Evolutionary conservation across 2,888 invertebrate genomes (phyloP).

Genomic region (Cryptophagus acutangulus): DNA sequence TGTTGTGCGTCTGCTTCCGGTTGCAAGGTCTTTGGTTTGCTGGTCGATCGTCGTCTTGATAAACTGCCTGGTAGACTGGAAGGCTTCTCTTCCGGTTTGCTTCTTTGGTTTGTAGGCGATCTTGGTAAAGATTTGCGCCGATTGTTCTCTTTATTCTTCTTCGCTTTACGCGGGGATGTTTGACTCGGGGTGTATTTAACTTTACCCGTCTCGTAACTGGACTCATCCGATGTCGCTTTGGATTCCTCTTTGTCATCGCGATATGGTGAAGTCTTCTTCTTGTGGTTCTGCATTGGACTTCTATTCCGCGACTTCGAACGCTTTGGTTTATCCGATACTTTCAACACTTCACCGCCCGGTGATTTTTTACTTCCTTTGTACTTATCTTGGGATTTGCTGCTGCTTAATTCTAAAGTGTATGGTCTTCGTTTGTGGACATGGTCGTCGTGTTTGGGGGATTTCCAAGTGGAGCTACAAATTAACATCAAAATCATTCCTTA

Average conservation of each 20-base stretch:
- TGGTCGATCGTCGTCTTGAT: slow-evolving; percentile 58
- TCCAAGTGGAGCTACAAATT: slow-evolving; percentile 50
- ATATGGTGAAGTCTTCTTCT: slow-evolving; percentile 24
- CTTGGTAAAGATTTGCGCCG: slow-evolving; percentile 60
- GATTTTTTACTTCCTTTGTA: slow-evolving; percentile 28
- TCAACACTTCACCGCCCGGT: slow-evolving; percentile 33
- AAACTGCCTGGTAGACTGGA: slow-evolving; percentile 51
- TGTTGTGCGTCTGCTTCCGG: slow-evolving; percentile 29
- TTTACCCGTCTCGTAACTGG: slow-evolving; percentile 41
- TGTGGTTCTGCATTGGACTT: slow-evolving; percentile 43
- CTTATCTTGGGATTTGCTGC: too few relatives aligned
- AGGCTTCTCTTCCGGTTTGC: slow-evolving; percentile 42
- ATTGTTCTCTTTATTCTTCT: slow-evolving; percentile 61
- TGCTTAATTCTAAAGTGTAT: slow-evolving; percentile 74
- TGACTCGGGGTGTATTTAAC: slow-evolving; percentile 25
- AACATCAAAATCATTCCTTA: too few relatives aligned
- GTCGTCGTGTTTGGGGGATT: slow-evolving; percentile 42
- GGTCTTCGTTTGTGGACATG: slow-evolving; percentile 62
- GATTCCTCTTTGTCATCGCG: slow-evolving; percentile 24
- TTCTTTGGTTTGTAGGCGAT: slow-evolving; percentile 48
- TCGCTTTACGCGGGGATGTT: slow-evolving; percentile 55
- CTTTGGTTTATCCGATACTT: slow-evolving; percentile 41
- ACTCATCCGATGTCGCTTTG: slow-evolving; percentile 48
- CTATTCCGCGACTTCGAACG: slow-evolving; percentile 42
- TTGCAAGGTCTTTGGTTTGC: slow-evolving; percentile 48